Evolutionary conservation across 2,797 vertebrate species (phyloP).

Genomic region (Xenops minutus): DNA sequence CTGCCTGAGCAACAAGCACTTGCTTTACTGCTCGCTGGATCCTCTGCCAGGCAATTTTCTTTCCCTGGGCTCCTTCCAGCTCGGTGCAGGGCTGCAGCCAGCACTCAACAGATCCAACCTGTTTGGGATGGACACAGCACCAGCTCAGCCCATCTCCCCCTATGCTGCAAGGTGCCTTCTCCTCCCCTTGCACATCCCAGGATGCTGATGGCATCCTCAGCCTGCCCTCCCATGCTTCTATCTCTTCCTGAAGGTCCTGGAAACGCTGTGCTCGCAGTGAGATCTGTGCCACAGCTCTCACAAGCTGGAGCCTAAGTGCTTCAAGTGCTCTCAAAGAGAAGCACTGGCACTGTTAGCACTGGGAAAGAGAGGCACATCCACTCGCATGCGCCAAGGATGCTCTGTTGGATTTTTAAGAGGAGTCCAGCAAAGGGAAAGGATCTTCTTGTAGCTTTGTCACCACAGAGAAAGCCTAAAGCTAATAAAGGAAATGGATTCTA

Average conservation of each 20-base stretch:
- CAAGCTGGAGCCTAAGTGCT: background rate
- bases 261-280: fast-evolving
- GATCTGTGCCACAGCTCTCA: background rate
- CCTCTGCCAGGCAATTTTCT: conserved; percentile 11
- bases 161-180: background rate
- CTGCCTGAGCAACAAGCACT: background rate
- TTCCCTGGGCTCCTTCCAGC: conserved; percentile 25
- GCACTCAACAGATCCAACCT: background rate
- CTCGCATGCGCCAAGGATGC: background rate
- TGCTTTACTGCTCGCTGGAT: background rate
- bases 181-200: background rate
- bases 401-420: background rate
- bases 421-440: background rate
- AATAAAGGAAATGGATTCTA: background rate
- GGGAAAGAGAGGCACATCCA: background rate
- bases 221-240: background rate
- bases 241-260: background rate
- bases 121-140: background rate
- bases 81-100: background rate
- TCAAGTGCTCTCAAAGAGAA: background rate
- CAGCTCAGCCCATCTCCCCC: background rate
- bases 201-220: background rate
- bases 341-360: background rate
- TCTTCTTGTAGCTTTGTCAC: background rate
- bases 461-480: background rate